Evolutionary conservation across 2,797 vertebrate genomes (phyloP), one percentile per base, ranked within the genome.

Genomic region (Lophotriccus pileatus): DNA sequence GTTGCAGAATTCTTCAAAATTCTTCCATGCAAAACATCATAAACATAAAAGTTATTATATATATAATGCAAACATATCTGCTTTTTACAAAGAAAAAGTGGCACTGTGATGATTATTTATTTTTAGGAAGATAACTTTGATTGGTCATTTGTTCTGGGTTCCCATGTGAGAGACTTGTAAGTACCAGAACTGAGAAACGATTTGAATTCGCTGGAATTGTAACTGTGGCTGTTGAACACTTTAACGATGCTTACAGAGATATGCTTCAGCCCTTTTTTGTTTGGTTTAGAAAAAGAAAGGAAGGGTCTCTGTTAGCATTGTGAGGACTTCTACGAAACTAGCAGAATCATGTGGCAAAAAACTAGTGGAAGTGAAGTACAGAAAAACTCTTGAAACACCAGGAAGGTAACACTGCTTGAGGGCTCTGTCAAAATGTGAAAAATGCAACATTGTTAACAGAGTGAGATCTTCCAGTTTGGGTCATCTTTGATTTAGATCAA

Each of bases 11-110:
- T 96, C 95, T 98, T 98, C 96, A 91, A 95, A 97, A 97, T 86
- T 98, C 97, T 98, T 98, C 98, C 98, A 99, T 99, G 99, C 98
- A 98, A 97, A 98, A 98, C 97, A 98, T 96, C 97, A 97, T 97
- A 98, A 98, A 98, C 98, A 98, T 94, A 98, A 98, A 98, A 97
- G 96, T 96, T 97, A 95, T 97, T 96, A 93, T 89, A 89, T 73
- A 84, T 96, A 96, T 93, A 98, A 98, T 90, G 96, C 93, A 97
- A 97, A 98, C 92, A 91, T 96, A 97, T 96, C 89, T 87, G 93
- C 82, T 98, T 97, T 98, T 95, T 97, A 98, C 97, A 97, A 96
- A 97, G 89, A 97, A 97, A 98, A 97, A 96, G 84, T 95, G 92
- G 95, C 89, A 95, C 83, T 93, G 79, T 93, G 95, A 94, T 93